Evolutionary conservation across 64 coral and sea anemone genomes (phyloP).

Genomic region (Acropora tenuis): DNA sequence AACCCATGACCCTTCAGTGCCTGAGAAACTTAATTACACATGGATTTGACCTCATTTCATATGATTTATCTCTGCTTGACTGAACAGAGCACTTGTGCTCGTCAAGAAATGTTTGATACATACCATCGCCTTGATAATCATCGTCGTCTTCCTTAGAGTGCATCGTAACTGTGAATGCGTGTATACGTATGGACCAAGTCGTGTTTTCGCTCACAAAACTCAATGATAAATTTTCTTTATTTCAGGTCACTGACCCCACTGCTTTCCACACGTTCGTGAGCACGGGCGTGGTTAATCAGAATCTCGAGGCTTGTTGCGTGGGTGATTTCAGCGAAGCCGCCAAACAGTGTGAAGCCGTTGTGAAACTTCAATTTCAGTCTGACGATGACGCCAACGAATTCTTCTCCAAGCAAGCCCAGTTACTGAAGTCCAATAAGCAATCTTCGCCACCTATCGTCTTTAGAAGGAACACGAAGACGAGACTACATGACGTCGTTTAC

Average conservation of each 20-base stretch:
- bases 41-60: too few relatives aligned
- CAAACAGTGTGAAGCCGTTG: slow-evolving; percentile 47
- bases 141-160: too few relatives aligned
- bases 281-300: slow-evolving; percentile 24
- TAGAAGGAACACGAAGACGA: slow-evolving; percentile 5
- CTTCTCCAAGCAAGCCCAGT: background rate
- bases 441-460: slow-evolving; percentile 7
- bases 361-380: slow-evolving; percentile 38
- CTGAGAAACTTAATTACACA: too few relatives aligned
- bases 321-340: slow-evolving; percentile 27
- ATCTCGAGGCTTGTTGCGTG: slow-evolving; percentile 21
- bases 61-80: too few relatives aligned
- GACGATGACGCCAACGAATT: slow-evolving; percentile 31
- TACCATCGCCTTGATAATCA: too few relatives aligned
- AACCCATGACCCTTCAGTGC: too few relatives aligned
- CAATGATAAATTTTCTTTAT: background rate
- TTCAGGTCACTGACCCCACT: slow-evolving; percentile 46
- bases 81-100: too few relatives aligned
- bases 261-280: slow-evolving; percentile 61
- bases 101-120: too few relatives aligned
- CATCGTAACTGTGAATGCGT: too few relatives aligned
- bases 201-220: too few relatives aligned
- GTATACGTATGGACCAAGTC: too few relatives aligned
- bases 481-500: background rate
- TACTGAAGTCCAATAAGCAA: background rate